Evolutionary conservation across 2,888 invertebrate species (phyloP), one percentile per base, ranked within the genome.

Genomic region (Teleogryllus oceanicus): DNA sequence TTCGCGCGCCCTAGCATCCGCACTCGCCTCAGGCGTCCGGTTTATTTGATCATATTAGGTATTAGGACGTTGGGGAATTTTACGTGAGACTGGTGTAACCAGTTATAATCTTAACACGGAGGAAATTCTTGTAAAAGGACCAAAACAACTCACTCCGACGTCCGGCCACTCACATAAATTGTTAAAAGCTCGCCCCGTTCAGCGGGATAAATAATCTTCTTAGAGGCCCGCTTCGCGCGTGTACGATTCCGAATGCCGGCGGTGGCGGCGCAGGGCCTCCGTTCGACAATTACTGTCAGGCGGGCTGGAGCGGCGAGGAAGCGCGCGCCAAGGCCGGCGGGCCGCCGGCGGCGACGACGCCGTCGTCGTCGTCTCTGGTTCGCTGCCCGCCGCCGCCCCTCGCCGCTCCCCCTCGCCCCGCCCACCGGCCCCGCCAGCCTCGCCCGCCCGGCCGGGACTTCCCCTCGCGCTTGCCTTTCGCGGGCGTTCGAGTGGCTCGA

Each of bases 21-120:
- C 13, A 3, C n/a, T n/a, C n/a, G 62, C n/a, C 62, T n/a, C 16
- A 62, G n/a, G 62, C 62, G 62, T 18, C n/a, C 62, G 16, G 62
- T 62, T 62, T 62, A 62, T 62, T 62, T 62, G 62, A 62, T 62
- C 62, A 62, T 62, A 62, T 62, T 62, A n/a, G 62, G 62, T 62
- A 62, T 18, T 62, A 62, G 62, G 62, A 62, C 62, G 62, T 62
- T 62, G 62, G 62, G n/a, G 62, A 13, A 62, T 62, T 62, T 62
- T 62, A 62, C 62, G 62, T 62, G 16, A n/a, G 62, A 62, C 62
- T 62, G 62, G 62, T 62, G 62, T 62, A 62, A 62, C 62, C 62
- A 62, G 62, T 62, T 62, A 62, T 62, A 62, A 62, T 62, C 62
- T 62, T 62, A 62, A 62, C 62, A 62, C 62, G 62, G n/a, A 62